Evolutionary conservation across 2,113 vertebrate species (phyloP), one percentile per base, ranked within the genome.

Genomic region (Phaethon lepturus): DNA sequence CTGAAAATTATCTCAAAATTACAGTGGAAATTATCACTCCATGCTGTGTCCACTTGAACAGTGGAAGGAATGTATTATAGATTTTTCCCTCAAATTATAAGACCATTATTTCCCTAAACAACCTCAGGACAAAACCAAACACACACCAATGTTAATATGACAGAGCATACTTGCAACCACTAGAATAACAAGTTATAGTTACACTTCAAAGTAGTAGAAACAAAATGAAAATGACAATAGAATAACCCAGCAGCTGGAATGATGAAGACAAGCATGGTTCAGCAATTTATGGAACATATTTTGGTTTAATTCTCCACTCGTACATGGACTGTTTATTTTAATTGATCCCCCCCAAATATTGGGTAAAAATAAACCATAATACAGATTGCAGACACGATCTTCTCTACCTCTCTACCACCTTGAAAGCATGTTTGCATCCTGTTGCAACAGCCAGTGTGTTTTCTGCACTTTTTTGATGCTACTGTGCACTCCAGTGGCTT

Each of bases 401-500:
- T 56, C 18, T 69, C 7, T 55, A 50, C 14, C 19, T 42, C n/a
- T 83, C 55, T 52, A 60, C 18, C 29, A 17, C 25, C 50, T 35
- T 22, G 13, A 74, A 59, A 64, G 22, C 47, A 28, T 1, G 6
- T 40, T 64, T 84, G 35, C 26, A 78, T 35, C 66, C 64, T 72
- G 17, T 45, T 71, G 67, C 31, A n/a, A 62, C 52, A 58, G n/a
- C 13, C 20, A 52, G 17, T 8, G 15, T 40, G 22, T 59, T 78
- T 38, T 47, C 63, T 89, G 56, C 53, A 44, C 10, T 40, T 92
- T 78, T 78, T 85, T 93, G 66, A 81, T 10, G 5, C 76, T 86
- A n/a, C 67, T 76, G 93, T 95, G 97, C 96, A 88, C 95, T 95
- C 97, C 86, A 96, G 96, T 90, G 97, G 97, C 69, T 63, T 82